Base-by-base conservation (phyloP, 2,797 vertebrate species). In the Galagoides demidoff region DNA sequence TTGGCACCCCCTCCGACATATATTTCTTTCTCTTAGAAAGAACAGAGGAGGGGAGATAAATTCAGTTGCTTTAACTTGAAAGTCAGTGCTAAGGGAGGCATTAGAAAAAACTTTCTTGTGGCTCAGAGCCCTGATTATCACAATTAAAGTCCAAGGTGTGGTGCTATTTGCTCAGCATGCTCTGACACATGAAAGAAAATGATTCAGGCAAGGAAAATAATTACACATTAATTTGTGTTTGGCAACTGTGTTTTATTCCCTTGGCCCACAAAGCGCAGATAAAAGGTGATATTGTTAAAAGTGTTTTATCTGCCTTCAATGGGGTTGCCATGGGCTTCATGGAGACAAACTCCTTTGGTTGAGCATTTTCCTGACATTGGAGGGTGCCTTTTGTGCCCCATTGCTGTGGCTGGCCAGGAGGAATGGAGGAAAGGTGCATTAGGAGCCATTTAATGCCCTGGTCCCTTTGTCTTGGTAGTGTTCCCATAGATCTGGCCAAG, bases 151-250 rank as follows among this genome's bases (percentile, higher is more conserved):
- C 93, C 98, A 98, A 99, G 99, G 99, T 98, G 99, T 99, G 98
- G 99, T 97, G 98, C 97, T 98, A 97, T 98, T 99, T 98, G 98
- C 98, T 97, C 98, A 98, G 98, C 98, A 97, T 97, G 98, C 99
- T 98, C 99, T 98, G 98, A 99, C 99, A 99, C 98, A 99, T 99
- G 98, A 99, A 99, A 98, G 98, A 98, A 98, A 99, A 98, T 98
- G 98, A 99, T 98, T 98, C 98, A 98, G 98, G 98, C 98, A 97
- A 98, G 98, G 98, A 99, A 99, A 98, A 98, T 99, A 99, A 99
- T 99, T 98, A 99, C 98, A 98, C 98, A 93, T 98, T 99, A 98
- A 99, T 99, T 98, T 98, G 97, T 97, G 98, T 98, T 98, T 99
- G 98, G 98, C 98, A 99, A 98, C 98, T 97, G 85, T 88, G 77